Evolutionary conservation across 2,797 vertebrate species (phyloP), one percentile per base, ranked within the genome.

Genomic region (Esox lucius): DNA sequence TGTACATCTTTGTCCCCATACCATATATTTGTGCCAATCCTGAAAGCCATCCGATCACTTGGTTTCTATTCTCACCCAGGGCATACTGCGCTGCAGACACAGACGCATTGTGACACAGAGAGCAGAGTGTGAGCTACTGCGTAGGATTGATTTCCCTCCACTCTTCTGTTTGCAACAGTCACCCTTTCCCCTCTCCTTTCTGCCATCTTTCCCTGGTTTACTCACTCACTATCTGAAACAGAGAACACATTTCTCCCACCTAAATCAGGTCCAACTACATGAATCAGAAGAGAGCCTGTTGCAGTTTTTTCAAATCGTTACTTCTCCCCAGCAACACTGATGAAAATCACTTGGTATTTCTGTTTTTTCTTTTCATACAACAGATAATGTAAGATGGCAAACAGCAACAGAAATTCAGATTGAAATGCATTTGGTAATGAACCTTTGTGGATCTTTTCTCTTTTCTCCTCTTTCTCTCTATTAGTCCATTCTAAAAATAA

Each of bases 401-500:
- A 33, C 28, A 12, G 26, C 24, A 65, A 65, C 28, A 42, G 39
- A 68, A 6, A 24, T 68, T n/a, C 39, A 42, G 19, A 11, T 68
- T 48, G 12, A 68, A 48, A 68, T 42, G 4, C 7, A 31, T 67
- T 67, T 39, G 31, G 33, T 67, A 67, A 67, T 67, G 5, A 67
- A 67, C 31, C 16, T 67, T 39, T 46, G 46, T 62, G 16, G 15
- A 26, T 61, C 24, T 48, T 70, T 46, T 24, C 49, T 8, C 75
- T 22, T 24, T 5, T 72, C 16, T 49, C 7, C 70, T 46, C 75
- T 67, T 78, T 17, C 0, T 75, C 74, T 83, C 15, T 19, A 28
- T 53, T 84, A 95, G 93, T 94, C 73, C 92, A 94, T 69, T 89
- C 93, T 15, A 88, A 88, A 19, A 95, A 95, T 90, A 96, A 98